Evolutionary conservation across 1,140 invertebrate genomes (phyloP).

Genomic region (Nylanderia fulva): DNA sequence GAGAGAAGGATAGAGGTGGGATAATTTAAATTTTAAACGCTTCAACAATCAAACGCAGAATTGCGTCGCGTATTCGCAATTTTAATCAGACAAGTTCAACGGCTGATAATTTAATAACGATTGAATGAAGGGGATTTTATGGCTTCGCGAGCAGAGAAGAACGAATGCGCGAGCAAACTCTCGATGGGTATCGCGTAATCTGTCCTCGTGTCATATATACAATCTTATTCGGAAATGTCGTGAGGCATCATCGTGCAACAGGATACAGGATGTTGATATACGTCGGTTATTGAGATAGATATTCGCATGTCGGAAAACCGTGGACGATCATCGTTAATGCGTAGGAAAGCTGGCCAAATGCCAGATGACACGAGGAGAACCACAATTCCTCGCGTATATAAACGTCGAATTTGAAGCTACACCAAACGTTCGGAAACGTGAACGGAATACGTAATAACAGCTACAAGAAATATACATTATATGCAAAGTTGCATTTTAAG

Average conservation of each 20-base stretch:
- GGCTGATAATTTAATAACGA: slow-evolving; percentile 49
- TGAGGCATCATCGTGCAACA: not conserved
- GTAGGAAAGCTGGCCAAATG: slow-evolving; percentile 15
- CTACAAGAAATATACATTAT: not conserved
- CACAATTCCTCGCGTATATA: slow-evolving; percentile 29
- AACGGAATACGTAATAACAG: not conserved
- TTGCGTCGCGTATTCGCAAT: slow-evolving; percentile 15
- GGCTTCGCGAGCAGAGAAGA: slow-evolving; percentile 28
- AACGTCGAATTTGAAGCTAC: slow-evolving; percentile 5
- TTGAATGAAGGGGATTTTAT: slow-evolving; percentile 12
- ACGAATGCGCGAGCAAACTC: not conserved
- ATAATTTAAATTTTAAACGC: slow-evolving; percentile 36
- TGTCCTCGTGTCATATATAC: not conserved
- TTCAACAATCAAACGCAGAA: slow-evolving; percentile 23
- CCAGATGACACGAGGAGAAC: slow-evolving; percentile 21
- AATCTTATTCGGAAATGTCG: slow-evolving; percentile 32
- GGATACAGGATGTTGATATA: slow-evolving; percentile 41
- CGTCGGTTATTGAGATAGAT: slow-evolving; percentile 46
- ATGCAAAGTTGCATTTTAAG: not conserved
- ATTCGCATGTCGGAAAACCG: slow-evolving; percentile 67
- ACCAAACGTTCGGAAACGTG: not conserved
- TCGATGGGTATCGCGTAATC: not conserved
- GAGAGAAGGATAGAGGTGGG: too few relatives aligned
- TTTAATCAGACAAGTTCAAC: slow-evolving; percentile 24
- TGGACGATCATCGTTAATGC: slow-evolving; percentile 66